phyloP scores from a whole-genome alignment of 64 coral and sea anemone genomes.

The Porites lutea region DNA sequence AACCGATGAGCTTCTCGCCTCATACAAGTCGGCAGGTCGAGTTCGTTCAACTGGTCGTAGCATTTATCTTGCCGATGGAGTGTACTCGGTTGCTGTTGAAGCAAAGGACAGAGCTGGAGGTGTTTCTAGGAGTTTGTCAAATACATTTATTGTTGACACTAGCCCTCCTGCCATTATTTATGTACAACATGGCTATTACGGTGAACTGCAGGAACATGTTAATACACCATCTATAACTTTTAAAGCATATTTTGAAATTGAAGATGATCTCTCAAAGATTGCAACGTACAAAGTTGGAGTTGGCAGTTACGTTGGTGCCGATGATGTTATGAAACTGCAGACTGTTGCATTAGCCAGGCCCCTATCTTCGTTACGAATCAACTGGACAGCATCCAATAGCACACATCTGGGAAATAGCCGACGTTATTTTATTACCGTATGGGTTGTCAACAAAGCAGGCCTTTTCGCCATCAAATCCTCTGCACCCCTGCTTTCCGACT shows the following conservation, averaged over 20 bases:
- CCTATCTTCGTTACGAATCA: conserved; percentile 50
- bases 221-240: conserved; percentile 38
- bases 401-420: conserved; percentile 65
- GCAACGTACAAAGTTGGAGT: conserved; percentile 81
- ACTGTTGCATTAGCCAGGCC: conserved; percentile 32
- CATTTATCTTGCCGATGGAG: conserved; percentile 79
- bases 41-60: conserved; percentile 77
- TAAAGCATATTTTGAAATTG: conserved; percentile 83
- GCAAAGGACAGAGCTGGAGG: conserved; percentile 90
- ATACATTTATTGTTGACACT: conserved; percentile 97
- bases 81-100: conserved; percentile 88
- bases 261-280: conserved; percentile 84
- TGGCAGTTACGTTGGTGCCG: conserved; percentile 88
- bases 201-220: conserved; percentile 30
- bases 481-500: conserved; percentile 77
- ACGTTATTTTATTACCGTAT: conserved; percentile 88
- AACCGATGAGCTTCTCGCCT: conserved; percentile 54
- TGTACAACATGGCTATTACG: conserved; percentile 84
- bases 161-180: conserved; percentile 67
- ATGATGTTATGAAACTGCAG: conserved; percentile 80
- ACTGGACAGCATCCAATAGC: conserved; percentile 73
- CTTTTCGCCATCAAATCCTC: conserved; percentile 76
- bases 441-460: conserved; percentile 76
- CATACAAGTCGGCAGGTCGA: conserved; percentile 64
- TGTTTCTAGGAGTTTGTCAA: conserved; percentile 59